Percentiles rank a stretch among this genome's conserved stretches.
These are phyloP conservation scores for Mesorhabditis spiculigera DNA, from an alignment of 2,888 invertebrate species.

Conservation along the genomic window DNA sequence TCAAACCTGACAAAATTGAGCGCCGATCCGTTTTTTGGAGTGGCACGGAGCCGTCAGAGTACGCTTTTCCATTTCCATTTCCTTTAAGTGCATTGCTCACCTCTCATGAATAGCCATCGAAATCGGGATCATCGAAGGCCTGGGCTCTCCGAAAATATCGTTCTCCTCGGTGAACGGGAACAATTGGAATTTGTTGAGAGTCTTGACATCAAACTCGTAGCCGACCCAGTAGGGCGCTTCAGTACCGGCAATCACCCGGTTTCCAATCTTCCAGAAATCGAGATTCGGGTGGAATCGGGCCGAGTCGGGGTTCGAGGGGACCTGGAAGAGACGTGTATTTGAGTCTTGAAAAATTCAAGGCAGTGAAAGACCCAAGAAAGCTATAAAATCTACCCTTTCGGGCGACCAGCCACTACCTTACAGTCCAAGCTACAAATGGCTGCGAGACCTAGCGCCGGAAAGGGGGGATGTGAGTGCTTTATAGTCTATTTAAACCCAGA, in stretches of 20 bases:
- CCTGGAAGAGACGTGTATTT: constrained; percentile 18
- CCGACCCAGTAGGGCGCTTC: constrained; percentile 58
- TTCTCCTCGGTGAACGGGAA: constrained; percentile 57
- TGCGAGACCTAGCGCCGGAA: too few species aligned
- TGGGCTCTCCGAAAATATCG: constrained; percentile 50
- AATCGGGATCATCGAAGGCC: constrained; percentile 55
- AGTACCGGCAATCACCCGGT: constrained; percentile 50
- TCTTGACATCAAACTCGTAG: constrained; percentile 54
- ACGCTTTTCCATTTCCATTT: too few species aligned
- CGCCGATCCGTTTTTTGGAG: too few species aligned
- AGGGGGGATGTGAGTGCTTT: too few species aligned
- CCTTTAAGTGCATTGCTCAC: neutral
- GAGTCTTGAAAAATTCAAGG: too few species aligned
- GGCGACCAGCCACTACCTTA: too few species aligned
- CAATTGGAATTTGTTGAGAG: constrained; percentile 52
- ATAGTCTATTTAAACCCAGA: too few species aligned
- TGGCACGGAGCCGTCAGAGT: too few species aligned
- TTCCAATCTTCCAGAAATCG: constrained; percentile 57
- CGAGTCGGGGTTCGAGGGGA: constrained; percentile 38
- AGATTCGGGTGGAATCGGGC: constrained; percentile 57
- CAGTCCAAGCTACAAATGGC: too few species aligned
- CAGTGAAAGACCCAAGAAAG: neutral
- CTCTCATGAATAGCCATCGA: constrained; percentile 58
- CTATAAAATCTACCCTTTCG: too few species aligned
- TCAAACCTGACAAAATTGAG: too few species aligned